phyloP scores from a whole-genome alignment of 1,140 invertebrate genomes.

The Caenorhabditis tropicalis region DNA sequence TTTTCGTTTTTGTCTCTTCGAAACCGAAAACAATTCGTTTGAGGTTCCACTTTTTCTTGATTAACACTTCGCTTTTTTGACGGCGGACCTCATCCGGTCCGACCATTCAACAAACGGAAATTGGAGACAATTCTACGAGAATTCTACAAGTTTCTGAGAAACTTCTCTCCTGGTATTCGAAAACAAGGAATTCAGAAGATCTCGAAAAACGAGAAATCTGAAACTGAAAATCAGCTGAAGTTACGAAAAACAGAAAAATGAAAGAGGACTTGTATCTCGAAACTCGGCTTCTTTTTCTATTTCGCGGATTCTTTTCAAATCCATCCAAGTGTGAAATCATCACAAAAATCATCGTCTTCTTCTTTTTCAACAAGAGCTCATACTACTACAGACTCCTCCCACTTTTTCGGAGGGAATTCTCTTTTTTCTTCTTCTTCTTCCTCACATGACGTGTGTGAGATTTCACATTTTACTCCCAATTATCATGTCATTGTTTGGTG shows the following conservation, averaged over 20 bases:
- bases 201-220: too few species aligned
- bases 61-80: too few species aligned
- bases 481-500: constrained; percentile 41
- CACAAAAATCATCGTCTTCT: not conserved
- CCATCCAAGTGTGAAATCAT: constrained; percentile 36
- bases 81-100: too few species aligned
- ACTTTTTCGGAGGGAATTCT: not conserved
- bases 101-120: too few species aligned
- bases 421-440: not conserved
- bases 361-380: not conserved
- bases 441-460: constrained; percentile 7
- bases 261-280: not conserved
- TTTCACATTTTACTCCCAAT: constrained; percentile 37
- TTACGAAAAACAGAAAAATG: not conserved
- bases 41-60: not conserved
- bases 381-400: constrained; percentile 7
- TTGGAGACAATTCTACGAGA: too few species aligned
- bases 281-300: constrained; percentile 22
- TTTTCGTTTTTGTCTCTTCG: not conserved
- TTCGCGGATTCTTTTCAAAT: constrained; percentile 37
- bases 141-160: too few species aligned
- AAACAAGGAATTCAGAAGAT: too few species aligned
- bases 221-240: too few species aligned
- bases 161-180: too few species aligned
- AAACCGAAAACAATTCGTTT: not conserved